Evolutionary conservation across 2,113 vertebrate species (phyloP).

Genomic region (Vulpes vulpes): DNA sequence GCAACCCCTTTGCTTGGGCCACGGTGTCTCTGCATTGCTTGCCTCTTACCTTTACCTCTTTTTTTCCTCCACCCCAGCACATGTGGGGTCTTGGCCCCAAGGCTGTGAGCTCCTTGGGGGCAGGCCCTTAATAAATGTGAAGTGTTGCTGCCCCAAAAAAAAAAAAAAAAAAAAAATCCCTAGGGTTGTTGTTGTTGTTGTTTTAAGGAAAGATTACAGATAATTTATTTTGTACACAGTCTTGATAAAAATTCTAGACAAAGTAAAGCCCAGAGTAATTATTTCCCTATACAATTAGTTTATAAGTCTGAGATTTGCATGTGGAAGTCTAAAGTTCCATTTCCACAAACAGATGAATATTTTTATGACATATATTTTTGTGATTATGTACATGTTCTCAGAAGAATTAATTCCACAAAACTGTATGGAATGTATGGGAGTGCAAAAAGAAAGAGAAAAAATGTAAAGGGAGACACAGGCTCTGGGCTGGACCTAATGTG

Average conservation of each 20-base stretch:
- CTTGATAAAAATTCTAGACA: constrained; percentile 16
- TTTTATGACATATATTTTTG: background rate
- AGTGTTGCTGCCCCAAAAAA: constrained; percentile 60
- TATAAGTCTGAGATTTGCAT: background rate
- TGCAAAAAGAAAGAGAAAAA: background rate
- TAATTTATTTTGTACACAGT: background rate
- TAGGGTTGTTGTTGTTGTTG: too few relatives aligned
- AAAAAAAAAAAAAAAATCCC: too few relatives aligned
- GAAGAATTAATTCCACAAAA: constrained; percentile 30
- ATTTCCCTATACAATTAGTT: background rate
- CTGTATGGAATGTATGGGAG: background rate
- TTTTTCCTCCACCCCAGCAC: background rate
- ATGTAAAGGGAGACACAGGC: background rate
- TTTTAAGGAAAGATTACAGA: constrained; percentile 15
- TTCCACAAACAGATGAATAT: background rate
- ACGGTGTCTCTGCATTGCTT: constrained; percentile 10
- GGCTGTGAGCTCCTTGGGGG: constrained; percentile 77
- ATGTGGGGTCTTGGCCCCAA: constrained; percentile 44
- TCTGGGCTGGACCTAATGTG: background rate
- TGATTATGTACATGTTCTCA: background rate
- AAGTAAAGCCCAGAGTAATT: background rate
- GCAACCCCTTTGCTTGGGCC: constrained; percentile 53
- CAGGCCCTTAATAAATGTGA: constrained; percentile 81
- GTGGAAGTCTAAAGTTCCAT: constrained; percentile 19
- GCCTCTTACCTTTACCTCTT: constrained; percentile 18